Conservation (phyloP, 2,797 vertebrate genomes). For the Sebastolobus alascanus region DNA sequence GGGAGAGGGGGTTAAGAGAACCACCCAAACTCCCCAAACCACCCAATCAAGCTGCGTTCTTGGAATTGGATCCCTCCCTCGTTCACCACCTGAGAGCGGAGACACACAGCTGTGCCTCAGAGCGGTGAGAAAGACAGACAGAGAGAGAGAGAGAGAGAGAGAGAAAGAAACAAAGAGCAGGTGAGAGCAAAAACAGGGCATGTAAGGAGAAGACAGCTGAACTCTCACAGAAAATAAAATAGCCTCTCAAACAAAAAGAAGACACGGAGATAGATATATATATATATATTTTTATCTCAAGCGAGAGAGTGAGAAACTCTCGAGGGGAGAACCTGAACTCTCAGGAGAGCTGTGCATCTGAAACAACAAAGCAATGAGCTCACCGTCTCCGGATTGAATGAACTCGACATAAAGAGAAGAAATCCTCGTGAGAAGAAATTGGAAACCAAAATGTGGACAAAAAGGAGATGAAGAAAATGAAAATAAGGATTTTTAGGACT, state of each 20-base stretch:
- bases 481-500: constrained; percentile 38
- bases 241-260: constrained; percentile 14
- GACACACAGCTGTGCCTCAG: constrained; percentile 68
- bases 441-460: constrained; percentile 48
- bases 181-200: constrained; percentile 50
- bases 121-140: constrained; percentile 40
- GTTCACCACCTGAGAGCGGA: constrained; percentile 79
- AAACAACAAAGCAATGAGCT: constrained; percentile 71
- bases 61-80: constrained; percentile 80
- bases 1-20: constrained; percentile 52
- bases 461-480: constrained; percentile 45
- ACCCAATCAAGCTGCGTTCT: constrained; percentile 77
- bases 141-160: constrained; percentile 43
- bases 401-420: constrained; percentile 50
- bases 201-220: constrained; percentile 19
- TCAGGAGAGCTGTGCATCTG: constrained; percentile 56
- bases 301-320: constrained; percentile 14
- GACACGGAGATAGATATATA: not conserved
- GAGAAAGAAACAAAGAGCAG: constrained; percentile 50
- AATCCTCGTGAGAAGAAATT: constrained; percentile 36
- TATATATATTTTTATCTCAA: not conserved
- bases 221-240: constrained; percentile 37
- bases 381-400: constrained; percentile 65
- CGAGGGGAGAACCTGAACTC: constrained; percentile 57
- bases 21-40: constrained; percentile 80